These are phyloP conservation scores for Mythimna albipuncta DNA, from an alignment of 2,888 invertebrate species.

Conservation along the genomic window DNA sequence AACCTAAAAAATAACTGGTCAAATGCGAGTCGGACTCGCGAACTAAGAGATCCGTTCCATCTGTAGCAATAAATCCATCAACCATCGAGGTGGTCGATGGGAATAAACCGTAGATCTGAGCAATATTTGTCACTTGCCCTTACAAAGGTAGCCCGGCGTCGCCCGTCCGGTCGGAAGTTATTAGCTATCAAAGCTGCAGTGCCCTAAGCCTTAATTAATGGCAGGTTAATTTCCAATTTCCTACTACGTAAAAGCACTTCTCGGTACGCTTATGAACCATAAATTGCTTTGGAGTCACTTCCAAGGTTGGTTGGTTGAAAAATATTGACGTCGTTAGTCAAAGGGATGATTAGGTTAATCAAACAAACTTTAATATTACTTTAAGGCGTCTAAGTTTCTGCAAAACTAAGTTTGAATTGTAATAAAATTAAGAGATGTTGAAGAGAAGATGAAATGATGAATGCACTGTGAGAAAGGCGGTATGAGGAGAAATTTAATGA, in stretches of 20 bases:
- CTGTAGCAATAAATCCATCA: too few species aligned
- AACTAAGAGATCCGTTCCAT: too few species aligned
- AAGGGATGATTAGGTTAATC: not conserved
- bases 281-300: slow-evolving; percentile 10
- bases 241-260: slow-evolving; percentile 23
- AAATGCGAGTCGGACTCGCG: too few species aligned
- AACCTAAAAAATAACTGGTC: too few species aligned
- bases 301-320: not conserved
- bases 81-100: too few species aligned
- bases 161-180: slow-evolving; percentile 26
- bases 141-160: not conserved
- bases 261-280: not conserved
- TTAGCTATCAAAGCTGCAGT: slow-evolving; percentile 40
- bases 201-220: slow-evolving; percentile 36
- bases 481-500: not conserved
- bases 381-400: too few species aligned
- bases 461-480: not conserved
- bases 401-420: too few species aligned
- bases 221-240: slow-evolving; percentile 46
- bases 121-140: not conserved
- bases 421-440: too few species aligned
- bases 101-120: not conserved
- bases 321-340: slow-evolving; percentile 1
- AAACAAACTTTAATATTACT: too few species aligned
- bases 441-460: not conserved